Conservation (phyloP, 2,113 vertebrate genomes). For the Psittacara wagleri region DNA sequence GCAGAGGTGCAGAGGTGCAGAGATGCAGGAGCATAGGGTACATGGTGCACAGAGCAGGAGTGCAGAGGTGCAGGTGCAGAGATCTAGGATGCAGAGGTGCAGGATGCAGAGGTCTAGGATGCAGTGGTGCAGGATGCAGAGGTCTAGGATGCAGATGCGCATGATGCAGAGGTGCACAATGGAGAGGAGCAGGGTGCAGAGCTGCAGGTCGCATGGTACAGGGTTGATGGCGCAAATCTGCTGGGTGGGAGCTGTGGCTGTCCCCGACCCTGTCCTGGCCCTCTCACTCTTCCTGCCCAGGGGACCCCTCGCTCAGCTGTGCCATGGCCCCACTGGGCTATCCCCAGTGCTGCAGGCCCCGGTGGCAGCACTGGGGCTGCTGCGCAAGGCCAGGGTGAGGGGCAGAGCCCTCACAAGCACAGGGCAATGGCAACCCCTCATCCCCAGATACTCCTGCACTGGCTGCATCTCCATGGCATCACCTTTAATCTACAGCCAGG, state of each 20-base stretch:
- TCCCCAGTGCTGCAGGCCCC: not conserved
- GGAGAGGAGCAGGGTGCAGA: not conserved
- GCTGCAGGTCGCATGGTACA: not conserved
- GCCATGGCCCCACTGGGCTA: not conserved
- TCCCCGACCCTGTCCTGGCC: not conserved
- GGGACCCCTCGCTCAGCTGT: not conserved
- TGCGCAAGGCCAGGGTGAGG: not conserved
- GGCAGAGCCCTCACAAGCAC: not conserved
- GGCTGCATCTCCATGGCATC: fast-evolving
- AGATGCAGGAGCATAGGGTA: too few species aligned
- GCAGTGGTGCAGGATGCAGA: too few species aligned
- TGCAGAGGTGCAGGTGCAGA: too few species aligned
- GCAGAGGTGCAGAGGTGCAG: too few species aligned
- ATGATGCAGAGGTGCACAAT: not conserved
- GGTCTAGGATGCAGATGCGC: too few species aligned
- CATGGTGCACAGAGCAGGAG: too few species aligned
- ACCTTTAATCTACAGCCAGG: not conserved
- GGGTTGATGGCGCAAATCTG: not conserved
- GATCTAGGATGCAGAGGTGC: not conserved
- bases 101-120: too few species aligned
- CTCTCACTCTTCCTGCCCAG: not conserved
- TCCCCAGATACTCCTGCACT: too few species aligned
- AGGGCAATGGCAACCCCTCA: too few species aligned
- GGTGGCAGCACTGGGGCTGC: not conserved
- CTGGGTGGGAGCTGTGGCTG: fast-evolving